Evolutionary conservation across 2,888 invertebrate species (phyloP).

Genomic region (Glaucopsyche alexis): DNA sequence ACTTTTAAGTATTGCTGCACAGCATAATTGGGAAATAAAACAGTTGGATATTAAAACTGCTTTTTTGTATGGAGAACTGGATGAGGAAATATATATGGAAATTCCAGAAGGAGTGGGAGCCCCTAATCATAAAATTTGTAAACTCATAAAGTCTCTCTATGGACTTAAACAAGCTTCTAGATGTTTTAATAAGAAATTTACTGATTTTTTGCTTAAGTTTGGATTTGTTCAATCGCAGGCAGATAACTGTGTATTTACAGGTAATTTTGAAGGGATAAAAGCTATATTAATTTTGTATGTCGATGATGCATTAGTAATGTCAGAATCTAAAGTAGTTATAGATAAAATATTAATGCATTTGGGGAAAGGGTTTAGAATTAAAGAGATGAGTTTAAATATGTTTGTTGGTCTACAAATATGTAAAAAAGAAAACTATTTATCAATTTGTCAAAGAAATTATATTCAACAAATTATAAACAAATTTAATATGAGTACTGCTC

Average conservation of each 20-base stretch:
- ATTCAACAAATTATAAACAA: constrained; percentile 24
- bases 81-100: constrained; percentile 1
- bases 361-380: constrained; percentile 20
- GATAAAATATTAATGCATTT: constrained; percentile 14
- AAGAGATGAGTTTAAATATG: constrained; percentile 11
- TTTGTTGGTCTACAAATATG: constrained; percentile 27
- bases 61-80: constrained; percentile 1
- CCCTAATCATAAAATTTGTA: constrained; percentile 6
- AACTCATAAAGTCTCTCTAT: not conserved
- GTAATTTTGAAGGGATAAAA: constrained; percentile 13
- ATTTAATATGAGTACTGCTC: constrained; percentile 19
- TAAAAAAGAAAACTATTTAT: constrained; percentile 20
- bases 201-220: too few relatives aligned
- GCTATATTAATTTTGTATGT: constrained; percentile 28
- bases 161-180: too few relatives aligned
- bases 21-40: constrained; percentile 9
- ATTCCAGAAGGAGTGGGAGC: not conserved
- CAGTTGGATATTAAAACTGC: constrained; percentile 16
- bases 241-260: too few relatives aligned
- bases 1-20: constrained; percentile 26
- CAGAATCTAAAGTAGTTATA: constrained; percentile 24
- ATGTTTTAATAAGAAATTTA: too few relatives aligned
- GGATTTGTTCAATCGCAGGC: too few relatives aligned
- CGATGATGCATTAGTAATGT: constrained; percentile 30
- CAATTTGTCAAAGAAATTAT: constrained; percentile 27